phyloP scores from a whole-genome alignment of 2,113 vertebrate genomes.

The Eudyptes chrysolophus region DNA sequence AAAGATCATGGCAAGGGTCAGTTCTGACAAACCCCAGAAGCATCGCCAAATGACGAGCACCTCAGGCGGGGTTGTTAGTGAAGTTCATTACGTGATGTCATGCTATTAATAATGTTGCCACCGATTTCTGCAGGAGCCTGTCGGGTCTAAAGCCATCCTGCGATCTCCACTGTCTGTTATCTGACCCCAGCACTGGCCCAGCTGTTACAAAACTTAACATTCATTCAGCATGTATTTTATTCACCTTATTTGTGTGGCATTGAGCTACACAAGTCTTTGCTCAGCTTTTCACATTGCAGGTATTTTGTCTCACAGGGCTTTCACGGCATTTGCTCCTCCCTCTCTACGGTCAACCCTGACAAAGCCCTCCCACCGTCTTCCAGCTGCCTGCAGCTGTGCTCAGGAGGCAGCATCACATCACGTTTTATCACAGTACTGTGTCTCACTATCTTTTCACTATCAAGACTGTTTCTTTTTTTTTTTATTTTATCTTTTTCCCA shows the following conservation, averaged over 20 bases:
- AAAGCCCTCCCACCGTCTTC: background rate
- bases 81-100: background rate
- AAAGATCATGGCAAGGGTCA: background rate
- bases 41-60: background rate
- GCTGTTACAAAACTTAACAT: background rate
- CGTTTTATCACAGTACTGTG: background rate
- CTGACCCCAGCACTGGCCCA: background rate
- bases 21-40: background rate
- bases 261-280: background rate
- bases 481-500: background rate
- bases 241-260: background rate
- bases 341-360: background rate
- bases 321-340: background rate
- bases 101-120: background rate
- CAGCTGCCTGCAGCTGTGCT: background rate
- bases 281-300: background rate
- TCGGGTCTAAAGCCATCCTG: background rate
- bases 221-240: background rate
- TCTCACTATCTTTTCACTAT: background rate
- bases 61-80: background rate
- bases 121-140: background rate
- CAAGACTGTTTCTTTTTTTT: background rate
- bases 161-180: background rate
- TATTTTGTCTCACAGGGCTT: background rate
- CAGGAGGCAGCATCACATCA: background rate